Percentiles rank a stretch among this genome's conserved stretches.
These are phyloP conservation scores for Tolmerus cingulatus DNA, from an alignment of 2,888 invertebrate genomes.

Conservation along the genomic window DNA sequence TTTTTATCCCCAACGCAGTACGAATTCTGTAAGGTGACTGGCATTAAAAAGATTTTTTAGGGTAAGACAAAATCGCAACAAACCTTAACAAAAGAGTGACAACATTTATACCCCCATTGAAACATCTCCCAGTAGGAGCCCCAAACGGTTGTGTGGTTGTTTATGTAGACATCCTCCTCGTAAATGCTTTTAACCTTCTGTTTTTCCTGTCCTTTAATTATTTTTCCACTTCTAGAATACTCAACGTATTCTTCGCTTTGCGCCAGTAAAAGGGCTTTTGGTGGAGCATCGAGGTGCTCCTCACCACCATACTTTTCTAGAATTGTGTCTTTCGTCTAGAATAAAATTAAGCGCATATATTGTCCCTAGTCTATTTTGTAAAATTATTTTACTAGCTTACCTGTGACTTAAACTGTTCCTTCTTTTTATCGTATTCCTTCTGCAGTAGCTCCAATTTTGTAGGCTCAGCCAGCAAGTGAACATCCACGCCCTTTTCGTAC, in stretches of 20 bases:
- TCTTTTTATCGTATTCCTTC: conserved; percentile 88
- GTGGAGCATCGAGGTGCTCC: conserved; percentile 88
- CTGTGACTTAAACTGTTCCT: conserved; percentile 83
- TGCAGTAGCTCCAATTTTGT: conserved; percentile 94
- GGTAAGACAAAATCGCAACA: conserved; percentile 42
- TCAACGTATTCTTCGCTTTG: conserved; percentile 97
- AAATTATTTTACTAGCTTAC: not conserved
- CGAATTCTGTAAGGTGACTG: conserved; percentile 72
- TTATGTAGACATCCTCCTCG: conserved; percentile 90
- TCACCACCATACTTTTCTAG: conserved; percentile 95
- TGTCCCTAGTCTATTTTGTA: not conserved
- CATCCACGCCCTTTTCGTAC: conserved; percentile 89
- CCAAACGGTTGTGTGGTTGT: conserved; percentile 95
- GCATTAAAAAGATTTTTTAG: not conserved
- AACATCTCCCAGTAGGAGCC: conserved; percentile 95
- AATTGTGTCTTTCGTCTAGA: conserved; percentile 81
- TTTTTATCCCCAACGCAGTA: conserved; percentile 80
- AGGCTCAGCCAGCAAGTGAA: conserved; percentile 95
- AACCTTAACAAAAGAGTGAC: conserved; percentile 86
- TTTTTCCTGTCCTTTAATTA: conserved; percentile 87
- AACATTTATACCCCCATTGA: conserved; percentile 96
- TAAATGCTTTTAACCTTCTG: conserved; percentile 85
- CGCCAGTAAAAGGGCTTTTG: conserved; percentile 82
- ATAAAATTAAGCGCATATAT: conserved; percentile 62
- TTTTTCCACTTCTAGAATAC: conserved; percentile 92